Evolutionary conservation across 2,797 vertebrate genomes (phyloP).

Genomic region (Crocidura indochinensis): DNA sequence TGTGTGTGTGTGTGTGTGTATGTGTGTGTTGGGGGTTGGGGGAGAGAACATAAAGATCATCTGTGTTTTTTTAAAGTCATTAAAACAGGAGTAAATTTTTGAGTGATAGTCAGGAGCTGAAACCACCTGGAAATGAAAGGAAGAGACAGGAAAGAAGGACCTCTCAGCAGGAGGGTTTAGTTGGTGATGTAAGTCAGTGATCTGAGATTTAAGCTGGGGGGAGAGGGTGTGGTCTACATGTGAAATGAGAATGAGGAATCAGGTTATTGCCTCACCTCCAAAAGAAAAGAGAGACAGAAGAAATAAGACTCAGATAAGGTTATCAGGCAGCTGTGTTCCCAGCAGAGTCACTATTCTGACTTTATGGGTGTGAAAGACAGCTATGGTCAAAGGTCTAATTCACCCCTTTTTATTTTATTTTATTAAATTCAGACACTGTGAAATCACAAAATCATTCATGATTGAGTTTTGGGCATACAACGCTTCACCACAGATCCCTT

Average conservation of each 20-base stretch:
- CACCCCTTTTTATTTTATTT: too few species aligned
- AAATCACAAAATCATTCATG: too few species aligned
- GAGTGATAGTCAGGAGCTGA: not conserved
- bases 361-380: not conserved
- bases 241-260: not conserved
- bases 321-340: not conserved
- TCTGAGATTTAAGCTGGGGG: not conserved
- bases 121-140: not conserved
- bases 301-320: not conserved
- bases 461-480: too few species aligned
- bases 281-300: not conserved
- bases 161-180: not conserved
- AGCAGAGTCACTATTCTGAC: not conserved
- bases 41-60: too few species aligned
- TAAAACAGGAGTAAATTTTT: not conserved
- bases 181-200: not conserved
- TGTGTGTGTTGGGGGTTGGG: not conserved
- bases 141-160: not conserved
- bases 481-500: too few species aligned
- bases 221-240: too few species aligned
- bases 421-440: too few species aligned
- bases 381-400: too few species aligned
- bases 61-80: too few species aligned
- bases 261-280: too few species aligned
- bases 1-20: not conserved